A percentile compares a stretch with the other conserved stretches of the same genome.
These are phyloP conservation scores for Zophobas morio DNA, from an alignment of 1,140 invertebrate species.

Conservation along the genomic window DNA sequence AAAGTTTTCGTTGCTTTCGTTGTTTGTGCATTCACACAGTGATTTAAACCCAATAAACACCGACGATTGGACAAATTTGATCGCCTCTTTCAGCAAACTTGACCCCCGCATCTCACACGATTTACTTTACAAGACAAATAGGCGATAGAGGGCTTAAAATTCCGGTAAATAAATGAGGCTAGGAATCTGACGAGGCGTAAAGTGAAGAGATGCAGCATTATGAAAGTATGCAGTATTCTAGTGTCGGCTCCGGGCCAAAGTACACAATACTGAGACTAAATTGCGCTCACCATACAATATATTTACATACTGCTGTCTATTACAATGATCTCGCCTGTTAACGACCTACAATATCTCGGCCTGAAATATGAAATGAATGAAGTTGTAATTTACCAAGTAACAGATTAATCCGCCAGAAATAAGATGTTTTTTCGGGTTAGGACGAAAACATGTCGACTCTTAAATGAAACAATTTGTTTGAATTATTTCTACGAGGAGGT, in stretches of 20 bases:
- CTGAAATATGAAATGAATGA: constrained; percentile 36
- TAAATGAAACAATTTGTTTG: no score
- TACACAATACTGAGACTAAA: constrained; percentile 56
- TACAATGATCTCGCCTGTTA: constrained; percentile 45
- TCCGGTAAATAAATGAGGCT: constrained; percentile 29
- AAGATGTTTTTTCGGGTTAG: constrained; percentile 3
- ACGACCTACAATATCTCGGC: constrained; percentile 38
- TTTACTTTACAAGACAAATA: constrained; percentile 3
- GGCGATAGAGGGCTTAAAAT: constrained; percentile 24
- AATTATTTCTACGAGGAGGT: no score
- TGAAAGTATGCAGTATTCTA: constrained; percentile 55
- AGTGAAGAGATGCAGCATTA: constrained; percentile 57
- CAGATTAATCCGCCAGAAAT: constrained; percentile 14
- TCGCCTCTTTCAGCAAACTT: background rate
- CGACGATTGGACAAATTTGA: background rate
- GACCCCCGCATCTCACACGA: background rate
- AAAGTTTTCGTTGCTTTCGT: background rate
- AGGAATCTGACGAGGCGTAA: constrained; percentile 53
- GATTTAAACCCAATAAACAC: no score
- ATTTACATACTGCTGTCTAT: constrained; percentile 45
- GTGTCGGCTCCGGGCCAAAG: constrained; percentile 55
- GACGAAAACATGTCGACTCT: background rate
- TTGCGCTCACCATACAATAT: constrained; percentile 50
- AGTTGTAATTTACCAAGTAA: constrained; percentile 14
- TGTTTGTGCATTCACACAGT: background rate